Percentiles rank a stretch among this genome's conserved stretches.
Conservation (phyloP, 2,113 vertebrate species). For the Eidolon helvum region DNA sequence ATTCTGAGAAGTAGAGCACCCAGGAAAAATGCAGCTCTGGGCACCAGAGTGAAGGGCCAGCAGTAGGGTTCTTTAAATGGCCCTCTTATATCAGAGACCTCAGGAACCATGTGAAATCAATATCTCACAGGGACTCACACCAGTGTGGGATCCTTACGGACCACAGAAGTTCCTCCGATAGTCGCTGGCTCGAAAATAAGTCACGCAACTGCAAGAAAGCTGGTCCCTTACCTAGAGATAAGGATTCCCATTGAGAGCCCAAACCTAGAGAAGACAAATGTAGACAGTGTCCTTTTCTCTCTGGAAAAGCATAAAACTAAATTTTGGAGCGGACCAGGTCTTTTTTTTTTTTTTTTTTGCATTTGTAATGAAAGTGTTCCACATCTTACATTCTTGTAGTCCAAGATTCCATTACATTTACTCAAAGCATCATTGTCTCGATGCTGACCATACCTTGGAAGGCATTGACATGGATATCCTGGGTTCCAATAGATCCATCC, state of each 20-base stretch:
- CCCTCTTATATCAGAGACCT: neutral
- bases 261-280: neutral
- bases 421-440: slow-evolving; percentile 65
- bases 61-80: neutral
- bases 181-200: neutral
- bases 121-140: neutral
- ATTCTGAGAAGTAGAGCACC: no score
- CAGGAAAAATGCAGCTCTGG: fast-evolving
- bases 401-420: slow-evolving; percentile 71
- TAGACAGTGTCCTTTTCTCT: neutral
- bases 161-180: neutral
- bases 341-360: neutral
- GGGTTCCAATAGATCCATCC: slow-evolving; percentile 49
- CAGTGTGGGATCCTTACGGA: neutral
- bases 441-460: slow-evolving; percentile 54
- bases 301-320: neutral
- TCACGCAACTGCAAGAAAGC: neutral
- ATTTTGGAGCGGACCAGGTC: neutral
- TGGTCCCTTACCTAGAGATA: neutral
- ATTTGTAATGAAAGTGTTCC: neutral
- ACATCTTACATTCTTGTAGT: slow-evolving; percentile 72
- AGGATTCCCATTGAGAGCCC: neutral
- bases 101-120: neutral
- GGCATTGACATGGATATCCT: slow-evolving; percentile 49
- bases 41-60: neutral